Evolutionary conservation across 2,888 invertebrate species (phyloP).

Genomic region (Orthosia gracilis): DNA sequence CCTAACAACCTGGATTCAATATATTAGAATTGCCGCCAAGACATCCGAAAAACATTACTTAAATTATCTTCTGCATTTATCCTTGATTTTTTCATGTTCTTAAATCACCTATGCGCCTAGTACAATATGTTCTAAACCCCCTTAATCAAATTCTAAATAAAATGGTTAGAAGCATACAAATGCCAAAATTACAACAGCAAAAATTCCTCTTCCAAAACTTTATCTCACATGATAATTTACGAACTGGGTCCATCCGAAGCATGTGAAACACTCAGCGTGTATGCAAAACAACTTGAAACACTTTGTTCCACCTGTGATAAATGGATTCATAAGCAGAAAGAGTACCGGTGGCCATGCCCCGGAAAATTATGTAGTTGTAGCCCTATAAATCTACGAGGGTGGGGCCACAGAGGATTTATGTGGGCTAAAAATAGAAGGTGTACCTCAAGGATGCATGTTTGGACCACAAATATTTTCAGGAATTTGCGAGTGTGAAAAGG

Average conservation of each 20-base stretch:
- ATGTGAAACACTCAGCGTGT: slow-evolving; percentile 54
- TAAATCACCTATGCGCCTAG: not conserved
- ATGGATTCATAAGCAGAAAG: slow-evolving; percentile 70
- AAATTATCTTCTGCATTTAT: not conserved
- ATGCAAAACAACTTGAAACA: slow-evolving; percentile 65
- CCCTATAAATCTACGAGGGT: slow-evolving; percentile 61
- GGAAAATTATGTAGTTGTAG: slow-evolving; percentile 64
- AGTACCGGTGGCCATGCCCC: slow-evolving; percentile 57
- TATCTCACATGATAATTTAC: slow-evolving; percentile 38
- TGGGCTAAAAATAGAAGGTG: slow-evolving; percentile 60
- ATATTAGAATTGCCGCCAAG: not conserved
- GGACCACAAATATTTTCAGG: slow-evolving; percentile 43
- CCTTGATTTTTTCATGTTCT: not conserved
- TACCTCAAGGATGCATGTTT: slow-evolving; percentile 58
- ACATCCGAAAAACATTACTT: not conserved
- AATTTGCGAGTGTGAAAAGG: slow-evolving; percentile 35
- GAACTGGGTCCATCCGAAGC: slow-evolving; percentile 51
- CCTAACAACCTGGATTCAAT: too few relatives aligned
- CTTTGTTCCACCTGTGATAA: slow-evolving; percentile 69
- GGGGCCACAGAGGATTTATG: slow-evolving; percentile 61
- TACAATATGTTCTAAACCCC: not conserved
- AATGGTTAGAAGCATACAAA: not conserved
- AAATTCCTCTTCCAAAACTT: slow-evolving; percentile 18
- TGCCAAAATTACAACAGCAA: not conserved
- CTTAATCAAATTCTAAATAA: not conserved